Base-by-base conservation (phyloP, 1,140 invertebrate genomes). In the Hypothenemus hampei region DNA sequence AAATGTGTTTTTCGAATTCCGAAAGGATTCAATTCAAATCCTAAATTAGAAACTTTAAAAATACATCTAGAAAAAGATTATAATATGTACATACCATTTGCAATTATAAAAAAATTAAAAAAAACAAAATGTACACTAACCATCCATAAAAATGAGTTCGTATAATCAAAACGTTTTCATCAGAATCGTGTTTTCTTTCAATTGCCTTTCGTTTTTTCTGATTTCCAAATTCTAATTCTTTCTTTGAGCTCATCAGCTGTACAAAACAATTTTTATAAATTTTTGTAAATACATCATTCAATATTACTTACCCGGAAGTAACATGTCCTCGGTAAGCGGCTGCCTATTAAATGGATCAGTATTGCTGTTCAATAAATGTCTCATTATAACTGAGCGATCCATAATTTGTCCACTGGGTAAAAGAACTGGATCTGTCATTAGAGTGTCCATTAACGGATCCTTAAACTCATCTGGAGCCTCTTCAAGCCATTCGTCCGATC, bases 261-360 rank as follows among this genome's bases (percentile, higher is more conserved):
- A 66, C 11, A 24, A 31, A 40, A 40, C 29, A 3, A 35, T 11
- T 39, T 18, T 26, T 5, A 13, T n/a, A 26, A 13, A 45, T 13
- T 45, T 1, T 8, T 41, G 15, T 41, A 41, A 23, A 21, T 22
- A 23, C 16, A 43, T 6, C 31, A 19, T 16, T 33, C 4, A 1
- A 35, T 6, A 18, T 21, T 16, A 22, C 19, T 74, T 71, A 89
- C 87, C 84, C 70, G 86, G 84, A 39, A 77, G 74, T 16, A 97
- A 78, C 81, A 91, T 87, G 57, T 93, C 89, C 75, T 93, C 91
- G 33, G 84, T 91, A 5, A 98, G 80, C 4, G 87, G 88, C 71
- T 97, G 93, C 35, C 96, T 77, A 71, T 94, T 98, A 74, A 99
- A 99, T 2, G 96, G 96, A 81, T 99, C 95, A 1, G 93, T 97